Conservation (phyloP, 2,797 vertebrate genomes). For the Xiphorhynchus erythropygius region DNA sequence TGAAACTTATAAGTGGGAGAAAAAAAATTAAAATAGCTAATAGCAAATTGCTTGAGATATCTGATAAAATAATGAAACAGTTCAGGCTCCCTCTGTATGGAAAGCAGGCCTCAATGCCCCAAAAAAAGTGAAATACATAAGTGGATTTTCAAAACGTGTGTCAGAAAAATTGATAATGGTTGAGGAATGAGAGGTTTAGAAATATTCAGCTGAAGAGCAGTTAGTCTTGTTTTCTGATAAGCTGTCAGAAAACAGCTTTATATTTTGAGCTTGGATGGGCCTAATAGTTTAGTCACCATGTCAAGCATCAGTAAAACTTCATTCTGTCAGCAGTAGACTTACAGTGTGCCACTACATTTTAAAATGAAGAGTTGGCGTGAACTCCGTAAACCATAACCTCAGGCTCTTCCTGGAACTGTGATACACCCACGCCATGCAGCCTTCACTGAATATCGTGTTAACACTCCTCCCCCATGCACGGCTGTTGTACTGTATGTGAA, state of each 20-base stretch:
- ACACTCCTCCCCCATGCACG: constrained; percentile 64
- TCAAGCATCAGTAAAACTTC: constrained; percentile 66
- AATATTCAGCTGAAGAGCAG: constrained; percentile 57
- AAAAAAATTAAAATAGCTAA: not conserved
- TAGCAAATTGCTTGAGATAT: not conserved
- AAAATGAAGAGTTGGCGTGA: constrained; percentile 64
- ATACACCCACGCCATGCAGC: constrained; percentile 67
- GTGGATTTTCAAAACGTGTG: constrained; percentile 30
- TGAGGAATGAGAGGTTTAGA: constrained; percentile 17
- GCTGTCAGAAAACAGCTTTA: constrained; percentile 67
- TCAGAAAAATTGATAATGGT: constrained; percentile 20
- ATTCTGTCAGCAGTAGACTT: constrained; percentile 64
- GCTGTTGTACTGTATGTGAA: constrained; percentile 67
- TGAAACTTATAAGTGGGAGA: not conserved
- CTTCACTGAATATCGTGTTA: constrained; percentile 64
- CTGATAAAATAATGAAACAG: not conserved
- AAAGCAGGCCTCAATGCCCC: not conserved
- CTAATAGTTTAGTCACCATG: constrained; percentile 66
- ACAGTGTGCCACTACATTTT: constrained; percentile 45
- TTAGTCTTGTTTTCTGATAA: constrained; percentile 67
- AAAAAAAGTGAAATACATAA: not conserved
- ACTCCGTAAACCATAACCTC: constrained; percentile 69
- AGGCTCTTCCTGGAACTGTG: constrained; percentile 70
- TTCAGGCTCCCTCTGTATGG: not conserved
- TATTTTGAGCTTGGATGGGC: constrained; percentile 64